Conservation (phyloP, 2,113 vertebrate species). For the Sylvia atricapilla region DNA sequence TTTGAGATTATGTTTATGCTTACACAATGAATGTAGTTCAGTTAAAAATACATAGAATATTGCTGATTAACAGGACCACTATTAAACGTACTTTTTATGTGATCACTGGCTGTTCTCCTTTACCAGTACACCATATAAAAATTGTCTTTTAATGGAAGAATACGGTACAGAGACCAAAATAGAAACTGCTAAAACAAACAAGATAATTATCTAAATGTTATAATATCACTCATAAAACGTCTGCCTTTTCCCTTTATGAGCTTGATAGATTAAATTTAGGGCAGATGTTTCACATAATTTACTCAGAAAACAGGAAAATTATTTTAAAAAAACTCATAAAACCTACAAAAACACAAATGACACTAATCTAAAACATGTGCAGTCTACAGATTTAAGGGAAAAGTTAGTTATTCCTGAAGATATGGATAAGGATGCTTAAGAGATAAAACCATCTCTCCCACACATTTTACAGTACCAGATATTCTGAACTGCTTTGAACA, state of each 20-base stretch:
- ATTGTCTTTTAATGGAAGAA: slow-evolving; percentile 45
- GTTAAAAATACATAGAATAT: neutral
- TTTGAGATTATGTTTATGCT: neutral
- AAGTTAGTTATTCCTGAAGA: slow-evolving; percentile 33
- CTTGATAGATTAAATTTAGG: slow-evolving; percentile 55
- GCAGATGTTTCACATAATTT: slow-evolving; percentile 61
- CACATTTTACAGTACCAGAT: slow-evolving; percentile 4
- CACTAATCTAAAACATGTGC: slow-evolving; percentile 54
- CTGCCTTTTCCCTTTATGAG: slow-evolving; percentile 60
- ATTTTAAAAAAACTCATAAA: slow-evolving; percentile 52
- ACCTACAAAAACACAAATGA: slow-evolving; percentile 53
- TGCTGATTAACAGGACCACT: neutral
- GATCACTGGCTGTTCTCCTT: neutral
- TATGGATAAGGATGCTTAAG: neutral
- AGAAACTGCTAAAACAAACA: slow-evolving; percentile 73
- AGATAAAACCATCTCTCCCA: slow-evolving; percentile 16
- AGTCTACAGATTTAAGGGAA: slow-evolving; percentile 35
- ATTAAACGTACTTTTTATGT: neutral
- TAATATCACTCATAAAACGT: slow-evolving; percentile 60
- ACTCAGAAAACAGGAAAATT: slow-evolving; percentile 62
- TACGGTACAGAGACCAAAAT: slow-evolving; percentile 53
- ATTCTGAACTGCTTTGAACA: neutral
- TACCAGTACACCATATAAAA: neutral
- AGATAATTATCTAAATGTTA: slow-evolving; percentile 69
- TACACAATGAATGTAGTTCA: neutral